These are phyloP conservation scores for Chiloscyllium punctatum DNA, from an alignment of 2,797 vertebrate genomes.

Conservation along the genomic window DNA sequence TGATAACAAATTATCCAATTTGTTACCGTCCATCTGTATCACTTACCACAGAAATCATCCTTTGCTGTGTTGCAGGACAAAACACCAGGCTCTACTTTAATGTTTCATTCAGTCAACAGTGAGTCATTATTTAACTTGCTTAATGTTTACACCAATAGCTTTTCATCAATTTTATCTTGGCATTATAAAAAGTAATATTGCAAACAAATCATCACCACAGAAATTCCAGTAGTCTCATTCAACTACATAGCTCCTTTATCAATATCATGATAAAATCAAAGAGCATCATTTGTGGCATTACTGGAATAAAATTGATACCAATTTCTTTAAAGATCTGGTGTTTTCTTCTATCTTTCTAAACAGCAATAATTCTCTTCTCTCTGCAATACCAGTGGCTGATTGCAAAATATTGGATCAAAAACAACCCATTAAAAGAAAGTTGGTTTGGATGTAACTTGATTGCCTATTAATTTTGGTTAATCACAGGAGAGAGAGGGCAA, in stretches of 20 bases:
- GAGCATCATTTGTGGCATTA: neutral
- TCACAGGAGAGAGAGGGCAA: neutral
- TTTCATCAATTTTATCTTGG: neutral
- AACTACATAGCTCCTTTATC: neutral
- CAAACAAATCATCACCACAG: neutral
- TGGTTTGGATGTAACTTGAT: neutral
- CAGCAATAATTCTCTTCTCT: neutral
- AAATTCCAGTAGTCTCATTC: neutral
- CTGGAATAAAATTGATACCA: neutral
- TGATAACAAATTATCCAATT: neutral
- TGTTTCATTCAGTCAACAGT: neutral
- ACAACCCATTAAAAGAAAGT: neutral
- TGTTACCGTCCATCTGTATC: neutral
- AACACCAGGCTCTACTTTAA: neutral
- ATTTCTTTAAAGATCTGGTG: neutral
- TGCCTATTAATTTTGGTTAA: neutral
- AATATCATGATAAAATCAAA: neutral
- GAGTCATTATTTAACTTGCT: neutral
- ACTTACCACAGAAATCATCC: neutral
- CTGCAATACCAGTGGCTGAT: neutral
- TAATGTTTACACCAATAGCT: neutral
- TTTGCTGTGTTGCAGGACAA: neutral
- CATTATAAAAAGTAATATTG: neutral
- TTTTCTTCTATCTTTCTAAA: neutral
- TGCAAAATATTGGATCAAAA: neutral